Base-by-base conservation (phyloP, 2,113 vertebrate species). In the Tenebrosternarchus preto region DNA sequence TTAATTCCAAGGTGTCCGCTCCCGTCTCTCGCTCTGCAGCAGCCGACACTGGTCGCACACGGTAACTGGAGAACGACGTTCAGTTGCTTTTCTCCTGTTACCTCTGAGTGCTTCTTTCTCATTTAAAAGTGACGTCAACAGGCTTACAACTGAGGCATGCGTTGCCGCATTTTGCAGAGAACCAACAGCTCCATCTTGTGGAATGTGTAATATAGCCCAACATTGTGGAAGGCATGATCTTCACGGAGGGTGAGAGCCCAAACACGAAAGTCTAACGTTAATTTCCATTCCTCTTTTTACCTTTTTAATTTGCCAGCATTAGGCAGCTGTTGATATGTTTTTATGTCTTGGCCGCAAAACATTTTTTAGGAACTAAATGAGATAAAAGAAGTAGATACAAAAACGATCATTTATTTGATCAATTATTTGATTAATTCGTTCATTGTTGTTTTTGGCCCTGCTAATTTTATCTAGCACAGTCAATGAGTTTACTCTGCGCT, bases 111-210 rank as follows among this genome's bases (percentile, higher is more conserved):
- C 86, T 76, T 86, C 85, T 90, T 88, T 88, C 91, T 89, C 89
- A 88, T 50, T 88, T 89, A 81, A 76, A 25, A 55, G 85, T 93
- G 92, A 94, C 92, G 92, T 91, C 78, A 85, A 20, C 64, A 3
- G 7, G 2, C 75, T 55, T 53, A 43, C 33, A 66, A 60, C 46
- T 36, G 67, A 61, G 19, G 53, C 22, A n/a, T 43, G 22, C 11
- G 16, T 50, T 2, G 5, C 39, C 1, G 36, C 31, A 0, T 0
- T 22, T 24, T 22, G 5, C 5, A 8, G 27, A n/a, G 66, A 69
- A 4, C 80, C 33, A 31, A 27, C 22, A 24, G 39, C 87, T 73
- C 81, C 91, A 84, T 78, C 87, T 0, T 55, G 88, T 87, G 91
- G 91, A 43, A 2, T 43, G 0, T 2, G 31, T 27, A 3, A 11